Conservation (phyloP, 2,113 vertebrate genomes). For the Vulpes vulpes region DNA sequence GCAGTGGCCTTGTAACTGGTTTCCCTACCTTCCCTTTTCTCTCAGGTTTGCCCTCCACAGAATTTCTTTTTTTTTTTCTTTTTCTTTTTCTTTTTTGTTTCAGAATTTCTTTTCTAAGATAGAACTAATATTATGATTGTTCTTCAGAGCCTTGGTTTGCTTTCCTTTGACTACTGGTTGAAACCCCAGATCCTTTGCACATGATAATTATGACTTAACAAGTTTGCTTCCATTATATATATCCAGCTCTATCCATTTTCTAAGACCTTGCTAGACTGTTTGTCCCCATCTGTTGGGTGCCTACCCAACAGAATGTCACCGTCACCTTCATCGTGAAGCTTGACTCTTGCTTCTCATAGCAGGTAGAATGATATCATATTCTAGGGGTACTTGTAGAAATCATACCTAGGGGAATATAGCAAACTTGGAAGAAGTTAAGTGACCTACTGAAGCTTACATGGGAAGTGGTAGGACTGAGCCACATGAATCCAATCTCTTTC, state of each 20-base stretch:
- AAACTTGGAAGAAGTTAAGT: not conserved
- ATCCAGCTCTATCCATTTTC: not conserved
- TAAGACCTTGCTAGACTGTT: not conserved
- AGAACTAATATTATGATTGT: not conserved
- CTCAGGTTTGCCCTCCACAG: not conserved
- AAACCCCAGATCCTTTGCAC: not conserved
- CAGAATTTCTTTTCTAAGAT: slow-evolving; percentile 4
- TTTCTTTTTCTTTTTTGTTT: no score
- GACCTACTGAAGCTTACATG: not conserved
- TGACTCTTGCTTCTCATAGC: not conserved
- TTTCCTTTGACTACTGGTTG: not conserved
- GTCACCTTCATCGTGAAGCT: not conserved
- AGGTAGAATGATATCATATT: not conserved
- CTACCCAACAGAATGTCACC: not conserved
- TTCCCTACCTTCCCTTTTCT: not conserved
- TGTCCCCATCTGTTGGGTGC: not conserved
- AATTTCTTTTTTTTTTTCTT: no score
- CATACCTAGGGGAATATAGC: not conserved
- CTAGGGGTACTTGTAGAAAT: not conserved
- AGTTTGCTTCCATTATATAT: not conserved
- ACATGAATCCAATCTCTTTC: slow-evolving; percentile 37
- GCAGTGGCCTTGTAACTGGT: not conserved
- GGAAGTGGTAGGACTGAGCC: not conserved
- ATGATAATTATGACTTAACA: not conserved
- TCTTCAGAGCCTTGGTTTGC: not conserved